Evolutionary conservation across 1,140 invertebrate genomes (phyloP), one percentile per base, ranked within the genome.

Genomic region (Drosophila azteca): DNA sequence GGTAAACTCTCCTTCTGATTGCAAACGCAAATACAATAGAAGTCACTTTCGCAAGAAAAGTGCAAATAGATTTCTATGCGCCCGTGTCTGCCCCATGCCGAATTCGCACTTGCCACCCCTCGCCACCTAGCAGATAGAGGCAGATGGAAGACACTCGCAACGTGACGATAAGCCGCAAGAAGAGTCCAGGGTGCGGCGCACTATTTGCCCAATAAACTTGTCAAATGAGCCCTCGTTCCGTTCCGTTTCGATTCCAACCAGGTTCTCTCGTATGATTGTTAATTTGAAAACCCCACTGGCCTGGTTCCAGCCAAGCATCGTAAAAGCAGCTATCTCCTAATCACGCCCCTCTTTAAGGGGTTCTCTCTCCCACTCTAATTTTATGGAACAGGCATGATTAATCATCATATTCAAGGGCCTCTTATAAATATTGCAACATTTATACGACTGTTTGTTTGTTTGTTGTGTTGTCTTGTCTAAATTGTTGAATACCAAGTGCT

Each of bases 41-140:
- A 82, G 70, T 71, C 70, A 83, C 75, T 79, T 80, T 75, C 77
- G 64, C 77, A 80, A 80, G 62, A 84, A 84, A 74, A 81, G 82
- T 87, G 82, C 78, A 87, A 87, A 87, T 75, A 87, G 75, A 87
- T 84, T 84, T 84, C 72, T 84, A 73, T 46, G 48, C 48, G 26
- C 8, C 31, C 9, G 8, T 20, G 17, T 20, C 31, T 31, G 35
- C 11, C 35, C 11, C 11, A 39, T 39, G 3, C 35, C 11, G 11
- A 63, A 77, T 81, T 85, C 72, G 63, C 66, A 73, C 77, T 77
- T 68, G 63, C 44, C 72, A n/a, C n/a, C n/a, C n/a, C n/a, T n/a
- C n/a, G n/a, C n/a, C n/a, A n/a, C 62, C n/a, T 22, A 67, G 39
- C 35, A 39, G 43, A 20, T 22, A 20, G 31, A 35, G 39, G 55